Evolutionary conservation across 1,140 invertebrate species (phyloP).

Genomic region (Apocrypta bakeri): DNA sequence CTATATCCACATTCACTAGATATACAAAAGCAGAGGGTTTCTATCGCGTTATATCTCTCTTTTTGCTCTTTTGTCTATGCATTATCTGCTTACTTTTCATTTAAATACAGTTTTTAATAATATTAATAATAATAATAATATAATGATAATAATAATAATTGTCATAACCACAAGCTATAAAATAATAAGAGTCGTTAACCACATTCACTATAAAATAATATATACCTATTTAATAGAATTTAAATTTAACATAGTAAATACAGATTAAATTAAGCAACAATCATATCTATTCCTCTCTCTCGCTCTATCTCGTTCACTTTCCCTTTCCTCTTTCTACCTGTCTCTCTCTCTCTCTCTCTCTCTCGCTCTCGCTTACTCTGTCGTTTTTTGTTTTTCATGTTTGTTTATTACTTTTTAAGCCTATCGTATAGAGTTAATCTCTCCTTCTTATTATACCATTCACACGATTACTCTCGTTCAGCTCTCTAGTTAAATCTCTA

Average conservation of each 20-base stretch:
- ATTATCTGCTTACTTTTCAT: constrained; percentile 32
- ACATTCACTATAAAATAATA: constrained; percentile 59
- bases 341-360: constrained; percentile 41
- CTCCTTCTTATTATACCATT: constrained; percentile 22
- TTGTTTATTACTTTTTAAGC: constrained; percentile 44
- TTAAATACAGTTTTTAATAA: constrained; percentile 50
- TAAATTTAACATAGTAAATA: constrained; percentile 72
- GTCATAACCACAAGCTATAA: constrained; percentile 55
- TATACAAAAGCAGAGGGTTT: constrained; percentile 43
- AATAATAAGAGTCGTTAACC: constrained; percentile 65
- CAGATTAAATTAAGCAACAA: constrained; percentile 74
- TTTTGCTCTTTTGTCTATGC: constrained; percentile 15
- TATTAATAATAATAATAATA: constrained; percentile 58
- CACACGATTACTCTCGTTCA: constrained; percentile 19
- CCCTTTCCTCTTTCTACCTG: constrained; percentile 39
- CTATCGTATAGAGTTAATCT: constrained; percentile 48
- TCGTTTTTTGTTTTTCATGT: not conserved
- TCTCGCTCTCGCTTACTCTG: too few species aligned
- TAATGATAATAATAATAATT: constrained; percentile 58
- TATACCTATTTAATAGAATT: constrained; percentile 74
- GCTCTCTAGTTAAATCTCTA: constrained; percentile 40
- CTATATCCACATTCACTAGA: constrained; percentile 50
- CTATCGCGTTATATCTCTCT: constrained; percentile 2
- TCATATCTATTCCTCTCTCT: constrained; percentile 63
- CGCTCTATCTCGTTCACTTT: constrained; percentile 41